Base-by-base conservation (phyloP, 2,888 invertebrate species). In the Yponomeuta cagnagella region DNA sequence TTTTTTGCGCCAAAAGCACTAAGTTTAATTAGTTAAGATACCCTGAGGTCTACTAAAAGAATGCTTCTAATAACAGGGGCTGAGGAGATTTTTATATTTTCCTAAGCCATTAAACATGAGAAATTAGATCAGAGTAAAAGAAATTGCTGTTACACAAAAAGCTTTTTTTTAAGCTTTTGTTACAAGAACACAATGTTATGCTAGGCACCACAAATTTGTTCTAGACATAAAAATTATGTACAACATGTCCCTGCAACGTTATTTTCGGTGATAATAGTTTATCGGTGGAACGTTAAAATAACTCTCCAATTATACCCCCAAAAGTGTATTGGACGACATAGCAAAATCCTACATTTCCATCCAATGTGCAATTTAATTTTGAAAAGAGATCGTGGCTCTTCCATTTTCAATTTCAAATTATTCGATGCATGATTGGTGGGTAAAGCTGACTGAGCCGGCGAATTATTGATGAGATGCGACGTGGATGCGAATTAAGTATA, bases 351-450 rank as follows among this genome's bases (percentile, higher is more conserved):
- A 43, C 43, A 43, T 43, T 33, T 33, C 8, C 3, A 58, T 52
- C 52, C 10, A 52, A 4, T 10, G 15, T 58, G 52, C 52, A 1
- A 15, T 43, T 37, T 52, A 52, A 52, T 8, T 52, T 58, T 58
- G 52, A 58, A 15, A 58, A 4, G 12, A 58, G 52, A 58, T 15
- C 5, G 12, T 58, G 1, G 52, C 52, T 58, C 12, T 58, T 58
- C 52, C 52, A 58, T 58, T 58, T 58, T 58, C 52, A 58, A 58
- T 58, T 43, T 58, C 52, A 58, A 58, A 58, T 58, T 58, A 58
- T 15, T 2, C 52, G 15, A 12, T 15, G 6, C 15, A 3, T 58
- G 52, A 58, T 58, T 58, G 52, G 52, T 58, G 15, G 52, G 52
- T 58, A 15, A 58, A 58, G 15, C 12, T 58, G 4, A 58, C 52